Percentiles rank a stretch among this genome's conserved stretches.
Evolutionary conservation across 1,140 invertebrate species (phyloP).

Genomic region (Limonius californicus): DNA sequence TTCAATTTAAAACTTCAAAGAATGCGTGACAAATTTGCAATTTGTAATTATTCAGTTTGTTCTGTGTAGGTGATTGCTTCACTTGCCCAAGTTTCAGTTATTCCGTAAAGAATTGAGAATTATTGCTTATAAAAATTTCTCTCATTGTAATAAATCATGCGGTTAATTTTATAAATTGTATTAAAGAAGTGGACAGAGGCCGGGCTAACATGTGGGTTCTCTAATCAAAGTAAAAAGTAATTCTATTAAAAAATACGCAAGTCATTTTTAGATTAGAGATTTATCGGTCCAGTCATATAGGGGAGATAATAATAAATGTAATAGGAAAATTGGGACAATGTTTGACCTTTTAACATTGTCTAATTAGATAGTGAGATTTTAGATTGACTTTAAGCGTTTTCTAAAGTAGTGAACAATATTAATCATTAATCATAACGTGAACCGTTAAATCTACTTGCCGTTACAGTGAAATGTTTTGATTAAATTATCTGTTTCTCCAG

Average conservation of each 20-base stretch:
- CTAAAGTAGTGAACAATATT: too few species aligned
- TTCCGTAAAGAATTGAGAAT: too few species aligned
- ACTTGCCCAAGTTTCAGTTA: too few species aligned
- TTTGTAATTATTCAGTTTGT: slow-evolving; percentile 32
- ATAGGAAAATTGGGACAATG: background rate
- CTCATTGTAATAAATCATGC: background rate
- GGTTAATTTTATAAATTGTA: background rate
- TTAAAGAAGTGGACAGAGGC: background rate
- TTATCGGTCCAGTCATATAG: background rate
- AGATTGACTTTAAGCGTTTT: background rate
- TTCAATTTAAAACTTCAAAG: slow-evolving; percentile 38
- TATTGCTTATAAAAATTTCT: too few species aligned
- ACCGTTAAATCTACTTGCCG: too few species aligned
- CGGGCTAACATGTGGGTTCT: background rate
- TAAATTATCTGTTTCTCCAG: too few species aligned
- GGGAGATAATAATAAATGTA: background rate
- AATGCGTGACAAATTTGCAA: slow-evolving; percentile 38
- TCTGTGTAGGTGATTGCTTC: background rate
- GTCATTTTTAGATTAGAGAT: background rate
- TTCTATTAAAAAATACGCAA: background rate
- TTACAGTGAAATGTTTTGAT: too few species aligned
- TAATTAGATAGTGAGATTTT: background rate
- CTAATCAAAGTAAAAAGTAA: background rate
- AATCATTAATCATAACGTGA: too few species aligned
- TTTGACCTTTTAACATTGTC: background rate